These are phyloP conservation scores for Steatornis caripensis DNA, from an alignment of 2,113 vertebrate genomes.

Conservation along the genomic window DNA sequence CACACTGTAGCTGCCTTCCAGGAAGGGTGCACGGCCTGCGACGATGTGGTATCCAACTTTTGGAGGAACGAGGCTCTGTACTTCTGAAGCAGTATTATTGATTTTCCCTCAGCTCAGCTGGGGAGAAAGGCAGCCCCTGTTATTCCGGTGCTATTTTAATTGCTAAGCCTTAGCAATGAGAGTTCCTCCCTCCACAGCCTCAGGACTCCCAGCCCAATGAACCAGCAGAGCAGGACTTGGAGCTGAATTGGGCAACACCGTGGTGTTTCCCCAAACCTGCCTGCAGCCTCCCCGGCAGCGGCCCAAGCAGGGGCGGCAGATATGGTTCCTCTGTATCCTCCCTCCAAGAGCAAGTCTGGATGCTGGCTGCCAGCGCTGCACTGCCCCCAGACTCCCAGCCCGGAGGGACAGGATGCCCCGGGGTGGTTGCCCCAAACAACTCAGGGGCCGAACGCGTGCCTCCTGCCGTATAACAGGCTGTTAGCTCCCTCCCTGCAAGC, in stretches of 20 bases:
- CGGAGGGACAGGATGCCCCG: not conserved
- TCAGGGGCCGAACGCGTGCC: fast-evolving
- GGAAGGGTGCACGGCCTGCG: not conserved
- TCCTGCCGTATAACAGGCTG: not conserved
- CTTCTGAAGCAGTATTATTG: not conserved
- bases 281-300: not conserved
- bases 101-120: not conserved
- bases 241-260: fast-evolving
- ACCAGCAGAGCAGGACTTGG: not conserved
- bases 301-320: not conserved
- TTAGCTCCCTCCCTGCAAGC: fast-evolving
- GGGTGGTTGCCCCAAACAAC: not conserved
- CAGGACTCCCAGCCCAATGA: not conserved
- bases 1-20: not conserved
- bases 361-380: fast-evolving
- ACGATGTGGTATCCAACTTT: not conserved
- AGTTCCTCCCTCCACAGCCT: not conserved
- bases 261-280: not conserved
- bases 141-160: not conserved
- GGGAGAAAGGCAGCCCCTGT: not conserved
- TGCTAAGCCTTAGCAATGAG: not conserved
- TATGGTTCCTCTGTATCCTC: not conserved
- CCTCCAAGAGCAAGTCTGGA: not conserved
- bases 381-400: not conserved
- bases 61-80: not conserved